These are phyloP conservation scores for Microtus pennsylvanicus DNA, from an alignment of 2,113 vertebrate species.

Conservation along the genomic window DNA sequence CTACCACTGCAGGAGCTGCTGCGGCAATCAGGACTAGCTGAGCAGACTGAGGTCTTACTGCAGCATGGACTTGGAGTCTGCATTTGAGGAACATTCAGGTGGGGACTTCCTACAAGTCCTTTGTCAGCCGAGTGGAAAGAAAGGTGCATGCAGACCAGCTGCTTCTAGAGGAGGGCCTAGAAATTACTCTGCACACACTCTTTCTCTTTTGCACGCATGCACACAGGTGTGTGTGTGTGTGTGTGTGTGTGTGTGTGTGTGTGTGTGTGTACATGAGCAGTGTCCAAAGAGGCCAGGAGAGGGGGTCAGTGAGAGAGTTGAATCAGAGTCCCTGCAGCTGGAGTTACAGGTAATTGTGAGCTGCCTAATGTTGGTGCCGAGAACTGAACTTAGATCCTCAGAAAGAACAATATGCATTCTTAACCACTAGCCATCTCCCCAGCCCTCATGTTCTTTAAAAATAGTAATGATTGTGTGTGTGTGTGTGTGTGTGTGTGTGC, in stretches of 20 bases:
- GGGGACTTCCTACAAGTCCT: no score
- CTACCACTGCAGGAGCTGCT: rapidly evolving
- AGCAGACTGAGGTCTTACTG: background rate
- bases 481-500: background rate
- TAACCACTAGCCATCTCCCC: background rate
- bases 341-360: background rate
- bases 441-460: background rate
- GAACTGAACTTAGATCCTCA: background rate
- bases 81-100: rapidly evolving
- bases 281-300: background rate
- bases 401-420: background rate
- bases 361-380: background rate
- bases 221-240: background rate
- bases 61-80: rapidly evolving
- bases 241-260: background rate
- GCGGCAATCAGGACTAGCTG: background rate
- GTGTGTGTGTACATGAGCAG: no score
- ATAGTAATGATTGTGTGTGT: background rate
- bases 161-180: background rate
- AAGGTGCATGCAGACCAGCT: rapidly evolving
- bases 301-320: background rate
- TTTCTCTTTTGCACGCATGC: background rate
- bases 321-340: background rate
- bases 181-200: no score
- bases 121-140: rapidly evolving